A percentile compares a stretch with the other conserved stretches of the same genome.
Evolutionary conservation across 1,140 invertebrate genomes (phyloP).

Genomic region (Grapholita molesta): DNA sequence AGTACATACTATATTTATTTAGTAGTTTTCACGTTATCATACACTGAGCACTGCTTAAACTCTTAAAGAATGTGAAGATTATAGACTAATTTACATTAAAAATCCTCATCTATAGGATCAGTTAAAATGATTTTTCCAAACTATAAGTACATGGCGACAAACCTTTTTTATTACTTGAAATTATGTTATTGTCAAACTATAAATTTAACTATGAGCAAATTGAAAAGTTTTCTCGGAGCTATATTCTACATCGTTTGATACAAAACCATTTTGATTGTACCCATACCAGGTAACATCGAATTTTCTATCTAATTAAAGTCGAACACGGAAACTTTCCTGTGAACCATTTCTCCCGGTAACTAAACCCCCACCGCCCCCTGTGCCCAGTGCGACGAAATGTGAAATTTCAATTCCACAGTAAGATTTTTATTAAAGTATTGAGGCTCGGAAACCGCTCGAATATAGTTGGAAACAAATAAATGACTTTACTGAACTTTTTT

Average conservation of each 20-base stretch:
- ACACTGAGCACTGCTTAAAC: too few relatives aligned
- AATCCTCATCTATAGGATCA: too few relatives aligned
- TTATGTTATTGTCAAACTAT: too few relatives aligned
- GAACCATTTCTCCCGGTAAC: slow-evolving; percentile 35
- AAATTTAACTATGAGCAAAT: not conserved
- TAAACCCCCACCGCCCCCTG: slow-evolving; percentile 19
- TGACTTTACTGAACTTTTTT: slow-evolving; percentile 58
- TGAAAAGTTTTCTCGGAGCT: not conserved
- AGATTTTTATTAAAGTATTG: slow-evolving; percentile 65
- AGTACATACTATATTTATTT: too few relatives aligned
- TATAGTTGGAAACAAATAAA: slow-evolving; percentile 74
- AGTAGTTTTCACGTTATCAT: too few relatives aligned
- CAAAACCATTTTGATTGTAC: not conserved
- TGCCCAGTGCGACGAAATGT: slow-evolving; percentile 49
- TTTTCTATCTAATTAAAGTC: slow-evolving; percentile 48
- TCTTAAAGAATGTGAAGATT: too few relatives aligned
- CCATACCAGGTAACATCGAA: slow-evolving; percentile 25
- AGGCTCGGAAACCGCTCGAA: slow-evolving; percentile 51
- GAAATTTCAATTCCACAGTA: slow-evolving; percentile 61
- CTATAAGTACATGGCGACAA: too few relatives aligned
- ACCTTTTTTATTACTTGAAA: too few relatives aligned
- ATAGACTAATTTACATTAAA: too few relatives aligned
- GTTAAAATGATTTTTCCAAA: too few relatives aligned
- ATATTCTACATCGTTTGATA: slow-evolving; percentile 8
- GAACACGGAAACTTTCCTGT: slow-evolving; percentile 37